These are phyloP conservation scores for Micronycteris hirsuta DNA, from an alignment of 2,113 vertebrate species.

Conservation along the genomic window DNA sequence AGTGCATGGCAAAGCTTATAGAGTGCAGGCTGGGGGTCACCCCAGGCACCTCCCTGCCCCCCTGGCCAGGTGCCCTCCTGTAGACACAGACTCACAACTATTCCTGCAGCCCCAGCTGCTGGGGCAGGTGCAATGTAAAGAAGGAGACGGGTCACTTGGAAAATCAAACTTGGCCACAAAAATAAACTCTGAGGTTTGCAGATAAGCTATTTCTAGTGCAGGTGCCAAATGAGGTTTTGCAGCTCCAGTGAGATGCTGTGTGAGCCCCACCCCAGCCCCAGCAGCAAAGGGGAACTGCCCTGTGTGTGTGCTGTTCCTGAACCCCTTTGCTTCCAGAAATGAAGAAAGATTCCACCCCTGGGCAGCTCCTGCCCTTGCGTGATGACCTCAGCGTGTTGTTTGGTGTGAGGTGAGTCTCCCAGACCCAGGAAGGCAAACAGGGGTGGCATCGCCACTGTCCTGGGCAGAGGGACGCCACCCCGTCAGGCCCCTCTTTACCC, in stretches of 20 bases:
- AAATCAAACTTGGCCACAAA: slow-evolving; percentile 51
- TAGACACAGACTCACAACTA: background rate
- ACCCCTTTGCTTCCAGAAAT: background rate
- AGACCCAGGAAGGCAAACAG: background rate
- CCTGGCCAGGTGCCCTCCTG: background rate
- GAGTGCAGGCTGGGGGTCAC: background rate
- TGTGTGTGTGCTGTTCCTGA: background rate
- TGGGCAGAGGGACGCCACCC: background rate
- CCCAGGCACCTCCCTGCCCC: too few relatives aligned
- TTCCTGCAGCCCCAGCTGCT: background rate
- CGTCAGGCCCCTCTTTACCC: background rate
- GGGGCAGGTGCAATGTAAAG: background rate
- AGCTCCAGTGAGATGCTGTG: background rate
- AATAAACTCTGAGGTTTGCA: slow-evolving; percentile 54
- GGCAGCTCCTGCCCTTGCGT: background rate
- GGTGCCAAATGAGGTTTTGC: slow-evolving; percentile 31
- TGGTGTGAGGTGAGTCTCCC: accelerated
- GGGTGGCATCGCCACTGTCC: background rate
- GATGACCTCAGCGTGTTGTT: background rate
- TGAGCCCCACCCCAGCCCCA: accelerated
- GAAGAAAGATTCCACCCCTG: background rate
- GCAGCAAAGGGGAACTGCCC: background rate
- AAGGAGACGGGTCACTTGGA: slow-evolving; percentile 14
- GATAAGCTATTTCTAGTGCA: slow-evolving; percentile 54
- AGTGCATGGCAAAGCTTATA: background rate